Base-by-base conservation (phyloP, 1,140 invertebrate genomes). In the Orchesella cincta region DNA sequence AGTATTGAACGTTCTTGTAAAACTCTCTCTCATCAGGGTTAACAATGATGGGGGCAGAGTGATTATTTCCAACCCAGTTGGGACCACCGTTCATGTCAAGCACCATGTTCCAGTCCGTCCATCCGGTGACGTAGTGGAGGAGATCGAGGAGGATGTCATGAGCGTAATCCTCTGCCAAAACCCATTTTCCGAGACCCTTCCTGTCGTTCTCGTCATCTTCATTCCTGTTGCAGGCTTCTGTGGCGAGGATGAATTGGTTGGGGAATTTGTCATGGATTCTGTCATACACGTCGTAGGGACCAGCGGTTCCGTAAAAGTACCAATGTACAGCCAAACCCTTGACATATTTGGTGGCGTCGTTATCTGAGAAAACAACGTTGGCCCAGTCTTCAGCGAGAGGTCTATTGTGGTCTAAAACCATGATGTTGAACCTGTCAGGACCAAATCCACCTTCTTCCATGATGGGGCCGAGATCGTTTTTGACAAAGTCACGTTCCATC, bases 1-100 rank as follows among this genome's bases (percentile, higher is more conserved):
- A 97, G 84, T 89, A 97, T 87, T 93, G 93, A 0, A 94, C 93
- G 81, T 96, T 93, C 83, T 95, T 95, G 82, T 94, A 94, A 82
- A 96, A 94, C 84, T 93, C 90, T 72, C 85, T 84, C 16, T 86
- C 83, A n/a, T 73, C 64, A 12, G 70, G 14, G 31, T 80, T 78
- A 3, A 78, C 77, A 54, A 78, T 78, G 35, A 80, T 80, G 1
- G 79, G 79, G 26, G 79, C 79, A 14, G 67, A 73, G 16, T 76
- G 74, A 20, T 26, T 26, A 62, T 80, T 80, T 3, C 39, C 39
- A 3, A 46, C 79, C 64, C 74, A 80, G 67, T 80, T 80, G 5
- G 79, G 79, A 26, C 79, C 79, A 39, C 79, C 79, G 3, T 73
- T 26, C 34, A 46, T 51, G 26, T 73, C 71, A 14, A 73, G 35